A percentile compares a stretch with the other conserved stretches of the same genome.
These are phyloP conservation scores for Yponomeuta cagnagella DNA, from an alignment of 2,888 invertebrate genomes.

Conservation along the genomic window DNA sequence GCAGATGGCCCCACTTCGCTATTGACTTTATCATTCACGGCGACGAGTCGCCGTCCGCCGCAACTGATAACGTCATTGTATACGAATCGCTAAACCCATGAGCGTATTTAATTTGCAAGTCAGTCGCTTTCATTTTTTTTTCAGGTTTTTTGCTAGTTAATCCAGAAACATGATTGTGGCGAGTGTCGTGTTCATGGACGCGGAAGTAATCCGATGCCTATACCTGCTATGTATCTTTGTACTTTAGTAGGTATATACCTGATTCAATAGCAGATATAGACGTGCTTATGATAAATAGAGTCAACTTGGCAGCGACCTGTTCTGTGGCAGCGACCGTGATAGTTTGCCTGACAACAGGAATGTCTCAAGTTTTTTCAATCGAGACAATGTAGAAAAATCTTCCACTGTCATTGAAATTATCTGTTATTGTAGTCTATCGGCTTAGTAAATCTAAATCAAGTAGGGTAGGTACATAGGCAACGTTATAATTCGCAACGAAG, in stretches of 20 bases:
- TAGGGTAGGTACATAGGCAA: not conserved
- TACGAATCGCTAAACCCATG: slow-evolving; percentile 17
- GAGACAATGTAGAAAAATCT: not conserved
- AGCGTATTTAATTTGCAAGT: slow-evolving; percentile 17
- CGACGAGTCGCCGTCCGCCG: slow-evolving; percentile 30
- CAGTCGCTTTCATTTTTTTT: not conserved
- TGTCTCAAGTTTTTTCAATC: not conserved
- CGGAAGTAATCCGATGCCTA: not conserved
- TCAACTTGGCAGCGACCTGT: not conserved
- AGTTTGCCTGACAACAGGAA: not conserved
- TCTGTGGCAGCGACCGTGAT: not conserved
- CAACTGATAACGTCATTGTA: slow-evolving; percentile 53
- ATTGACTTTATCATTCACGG: slow-evolving; percentile 50
- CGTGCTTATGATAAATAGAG: not conserved
- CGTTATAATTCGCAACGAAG: not conserved
- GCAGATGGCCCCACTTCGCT: slow-evolving; percentile 22
- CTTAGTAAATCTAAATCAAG: not conserved
- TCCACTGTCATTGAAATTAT: not conserved
- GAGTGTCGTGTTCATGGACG: not conserved
- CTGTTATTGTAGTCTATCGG: not conserved
- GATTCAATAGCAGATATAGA: not conserved
- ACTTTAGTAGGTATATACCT: not conserved
- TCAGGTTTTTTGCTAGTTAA: not conserved
- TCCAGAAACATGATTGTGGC: not conserved
- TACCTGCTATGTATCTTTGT: not conserved